phyloP scores from a whole-genome alignment of 2,797 vertebrate genomes.

The Fundulus diaphanus region DNA sequence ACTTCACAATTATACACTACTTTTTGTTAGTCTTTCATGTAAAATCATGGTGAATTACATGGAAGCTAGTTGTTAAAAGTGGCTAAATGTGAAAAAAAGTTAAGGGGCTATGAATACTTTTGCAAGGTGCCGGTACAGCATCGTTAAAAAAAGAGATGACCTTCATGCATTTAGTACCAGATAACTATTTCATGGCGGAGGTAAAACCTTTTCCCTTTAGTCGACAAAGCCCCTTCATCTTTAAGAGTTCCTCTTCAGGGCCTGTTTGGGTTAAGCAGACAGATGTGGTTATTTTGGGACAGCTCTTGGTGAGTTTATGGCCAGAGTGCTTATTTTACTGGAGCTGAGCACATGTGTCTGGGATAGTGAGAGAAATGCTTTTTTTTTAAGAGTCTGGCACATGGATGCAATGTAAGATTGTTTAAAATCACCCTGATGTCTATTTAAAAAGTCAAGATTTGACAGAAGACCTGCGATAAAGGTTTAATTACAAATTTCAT shows the following conservation, averaged over 20 bases:
- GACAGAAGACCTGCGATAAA: background rate
- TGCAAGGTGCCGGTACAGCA: background rate
- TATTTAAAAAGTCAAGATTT: constrained; percentile 19
- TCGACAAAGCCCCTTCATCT: constrained; percentile 59
- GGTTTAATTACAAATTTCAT: background rate
- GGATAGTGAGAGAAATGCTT: constrained; percentile 78
- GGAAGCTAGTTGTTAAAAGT: background rate
- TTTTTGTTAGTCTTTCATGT: background rate
- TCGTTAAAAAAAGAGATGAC: background rate
- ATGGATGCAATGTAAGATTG: constrained; percentile 64
- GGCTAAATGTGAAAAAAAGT: background rate
- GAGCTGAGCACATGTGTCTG: constrained; percentile 67
- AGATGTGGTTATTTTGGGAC: constrained; percentile 81
- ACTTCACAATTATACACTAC: background rate
- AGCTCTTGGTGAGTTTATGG: constrained; percentile 78
- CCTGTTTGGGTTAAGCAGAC: constrained; percentile 71
- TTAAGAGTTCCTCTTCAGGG: constrained; percentile 72
- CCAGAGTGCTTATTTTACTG: constrained; percentile 75
- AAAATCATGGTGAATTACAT: background rate
- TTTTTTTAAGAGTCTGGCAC: constrained; percentile 66
- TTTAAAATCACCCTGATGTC: constrained; percentile 63
- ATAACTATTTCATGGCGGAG: background rate
- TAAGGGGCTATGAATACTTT: background rate
- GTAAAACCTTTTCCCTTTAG: constrained; percentile 9
- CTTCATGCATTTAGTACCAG: background rate